These are phyloP conservation scores for Coregonus suidteri DNA, from an alignment of 2,797 vertebrate species.

Conservation along the genomic window DNA sequence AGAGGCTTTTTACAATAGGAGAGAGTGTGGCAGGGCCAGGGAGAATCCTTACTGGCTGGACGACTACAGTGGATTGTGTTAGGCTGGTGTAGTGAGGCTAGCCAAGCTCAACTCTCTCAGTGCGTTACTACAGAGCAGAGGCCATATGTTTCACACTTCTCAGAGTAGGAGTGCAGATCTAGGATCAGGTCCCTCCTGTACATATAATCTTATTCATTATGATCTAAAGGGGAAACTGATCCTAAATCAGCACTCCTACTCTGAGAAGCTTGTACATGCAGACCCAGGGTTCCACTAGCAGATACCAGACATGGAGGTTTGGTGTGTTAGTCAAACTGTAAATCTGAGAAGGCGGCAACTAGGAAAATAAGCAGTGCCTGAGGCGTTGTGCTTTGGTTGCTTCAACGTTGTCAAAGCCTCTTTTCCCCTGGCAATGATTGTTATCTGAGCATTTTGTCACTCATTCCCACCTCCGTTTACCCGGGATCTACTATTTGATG, in stretches of 20 bases:
- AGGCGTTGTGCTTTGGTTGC: conserved; percentile 51
- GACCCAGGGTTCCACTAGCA: background rate
- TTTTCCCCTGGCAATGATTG: conserved; percentile 54
- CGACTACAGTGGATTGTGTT: background rate
- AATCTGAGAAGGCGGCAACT: conserved; percentile 7
- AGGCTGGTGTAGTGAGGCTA: conserved; percentile 5
- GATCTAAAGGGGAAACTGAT: background rate
- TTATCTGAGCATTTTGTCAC: conserved; percentile 28
- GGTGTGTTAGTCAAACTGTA: conserved; percentile 22
- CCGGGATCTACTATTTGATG: conserved; percentile 63
- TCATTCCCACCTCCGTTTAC: conserved; percentile 7
- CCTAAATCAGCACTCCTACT: background rate
- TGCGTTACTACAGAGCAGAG: no score
- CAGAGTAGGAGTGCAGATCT: no score
- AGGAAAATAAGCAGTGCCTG: conserved; percentile 49
- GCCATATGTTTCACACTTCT: no score
- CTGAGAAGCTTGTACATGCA: background rate
- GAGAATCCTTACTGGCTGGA: conserved; percentile 6
- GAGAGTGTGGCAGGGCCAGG: background rate
- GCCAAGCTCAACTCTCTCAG: conserved; percentile 5
- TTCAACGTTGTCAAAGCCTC: conserved; percentile 47
- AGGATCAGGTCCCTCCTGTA: no score
- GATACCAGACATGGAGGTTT: conserved; percentile 2
- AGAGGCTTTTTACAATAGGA: conserved; percentile 13
- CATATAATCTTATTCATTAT: background rate